phyloP scores from a whole-genome alignment of 2,797 vertebrate genomes.

The Helarctos malayanus region DNA sequence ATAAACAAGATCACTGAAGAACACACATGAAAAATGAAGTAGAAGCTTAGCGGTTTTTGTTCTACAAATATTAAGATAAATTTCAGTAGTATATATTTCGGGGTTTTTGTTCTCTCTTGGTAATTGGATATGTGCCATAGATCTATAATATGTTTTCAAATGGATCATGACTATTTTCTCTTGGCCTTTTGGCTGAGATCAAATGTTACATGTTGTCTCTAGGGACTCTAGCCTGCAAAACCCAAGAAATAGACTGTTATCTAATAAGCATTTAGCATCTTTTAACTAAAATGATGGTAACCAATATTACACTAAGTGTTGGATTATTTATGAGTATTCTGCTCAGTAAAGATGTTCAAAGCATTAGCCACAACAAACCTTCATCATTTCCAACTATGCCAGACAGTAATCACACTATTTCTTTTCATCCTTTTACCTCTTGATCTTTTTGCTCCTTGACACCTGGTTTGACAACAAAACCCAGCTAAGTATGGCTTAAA shows the following conservation, averaged over 20 bases:
- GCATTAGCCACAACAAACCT: background rate
- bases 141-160: constrained; percentile 28
- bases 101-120: background rate
- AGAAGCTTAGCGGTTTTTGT: background rate
- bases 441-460: constrained; percentile 44
- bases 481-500: background rate
- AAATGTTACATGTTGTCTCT: constrained; percentile 48
- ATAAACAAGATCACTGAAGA: background rate
- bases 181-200: constrained; percentile 63
- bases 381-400: constrained; percentile 22
- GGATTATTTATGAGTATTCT: constrained; percentile 67
- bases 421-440: constrained; percentile 10
- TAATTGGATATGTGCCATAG: background rate
- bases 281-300: constrained; percentile 69
- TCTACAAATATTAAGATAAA: constrained; percentile 32
- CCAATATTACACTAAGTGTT: constrained; percentile 33
- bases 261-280: constrained; percentile 66
- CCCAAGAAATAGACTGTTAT: constrained; percentile 23
- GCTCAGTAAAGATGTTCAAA: constrained; percentile 39
- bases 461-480: constrained; percentile 28
- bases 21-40: background rate
- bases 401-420: background rate
- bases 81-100: background rate
- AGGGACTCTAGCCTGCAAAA: background rate
- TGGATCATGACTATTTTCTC: background rate